Evolutionary conservation across 1,140 invertebrate genomes (phyloP).

Genomic region (Hyles vespertilio): DNA sequence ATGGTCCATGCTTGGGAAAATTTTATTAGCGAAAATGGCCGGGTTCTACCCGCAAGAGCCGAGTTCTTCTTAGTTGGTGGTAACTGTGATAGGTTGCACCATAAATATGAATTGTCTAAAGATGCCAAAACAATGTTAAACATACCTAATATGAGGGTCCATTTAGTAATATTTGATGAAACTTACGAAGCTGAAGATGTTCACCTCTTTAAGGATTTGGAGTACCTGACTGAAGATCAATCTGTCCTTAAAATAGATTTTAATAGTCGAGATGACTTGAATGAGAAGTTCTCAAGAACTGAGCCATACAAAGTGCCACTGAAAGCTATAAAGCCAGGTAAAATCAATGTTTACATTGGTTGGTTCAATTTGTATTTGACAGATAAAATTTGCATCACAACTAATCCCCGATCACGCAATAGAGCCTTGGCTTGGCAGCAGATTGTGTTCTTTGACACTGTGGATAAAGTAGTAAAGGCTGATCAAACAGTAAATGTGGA

Average conservation of each 20-base stretch:
- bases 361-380: slow-evolving; percentile 87
- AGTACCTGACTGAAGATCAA: slow-evolving; percentile 77
- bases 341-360: slow-evolving; percentile 79
- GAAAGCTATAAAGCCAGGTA: slow-evolving; percentile 67
- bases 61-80: slow-evolving; percentile 79
- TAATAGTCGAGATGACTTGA: slow-evolving; percentile 76
- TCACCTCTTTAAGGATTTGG: slow-evolving; percentile 73
- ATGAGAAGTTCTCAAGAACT: slow-evolving; percentile 56
- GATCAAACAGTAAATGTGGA: slow-evolving; percentile 57
- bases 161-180: slow-evolving; percentile 50
- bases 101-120: slow-evolving; percentile 57
- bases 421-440: slow-evolving; percentile 85
- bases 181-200: slow-evolving; percentile 85
- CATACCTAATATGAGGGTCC: slow-evolving; percentile 51
- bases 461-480: slow-evolving; percentile 51
- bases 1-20: slow-evolving; percentile 81
- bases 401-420: slow-evolving; percentile 67
- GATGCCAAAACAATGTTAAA: slow-evolving; percentile 57
- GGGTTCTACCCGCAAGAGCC: slow-evolving; percentile 79
- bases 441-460: slow-evolving; percentile 79
- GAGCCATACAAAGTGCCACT: slow-evolving; percentile 53
- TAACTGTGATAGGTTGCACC: slow-evolving; percentile 66
- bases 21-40: slow-evolving; percentile 71
- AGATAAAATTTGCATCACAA: slow-evolving; percentile 78
- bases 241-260: slow-evolving; percentile 81